Evolutionary conservation across 2,113 vertebrate genomes (phyloP).

Genomic region (Tichodroma muraria): DNA sequence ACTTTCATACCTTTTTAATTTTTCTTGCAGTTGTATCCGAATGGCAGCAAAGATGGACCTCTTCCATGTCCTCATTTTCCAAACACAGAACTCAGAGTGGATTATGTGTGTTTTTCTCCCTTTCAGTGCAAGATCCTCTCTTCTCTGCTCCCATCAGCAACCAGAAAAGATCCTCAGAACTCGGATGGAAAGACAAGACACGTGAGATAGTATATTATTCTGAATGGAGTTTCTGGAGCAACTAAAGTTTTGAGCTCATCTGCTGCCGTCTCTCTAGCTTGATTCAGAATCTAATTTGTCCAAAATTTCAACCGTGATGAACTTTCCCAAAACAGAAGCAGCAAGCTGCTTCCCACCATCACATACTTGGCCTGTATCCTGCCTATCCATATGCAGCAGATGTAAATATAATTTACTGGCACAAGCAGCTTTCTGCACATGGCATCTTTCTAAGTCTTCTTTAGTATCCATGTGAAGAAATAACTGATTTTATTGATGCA

Average conservation of each 20-base stretch:
- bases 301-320: slow-evolving; percentile 70
- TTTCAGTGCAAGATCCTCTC: neutral
- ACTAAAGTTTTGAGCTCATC: slow-evolving; percentile 62
- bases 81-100: neutral
- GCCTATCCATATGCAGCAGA: slow-evolving; percentile 76
- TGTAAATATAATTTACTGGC: slow-evolving; percentile 75
- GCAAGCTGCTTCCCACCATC: slow-evolving; percentile 76
- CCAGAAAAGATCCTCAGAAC: neutral
- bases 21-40: neutral
- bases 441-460: slow-evolving; percentile 70
- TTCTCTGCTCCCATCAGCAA: neutral
- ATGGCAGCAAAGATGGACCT: neutral
- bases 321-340: slow-evolving; percentile 78
- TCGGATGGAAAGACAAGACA: neutral
- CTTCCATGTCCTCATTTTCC: neutral
- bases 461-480: slow-evolving; percentile 65
- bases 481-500: slow-evolving; percentile 54
- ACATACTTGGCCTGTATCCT: slow-evolving; percentile 72
- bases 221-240: slow-evolving; percentile 60
- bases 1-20: neutral
- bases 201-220: slow-evolving; percentile 2
- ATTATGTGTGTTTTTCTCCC: neutral
- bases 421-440: slow-evolving; percentile 65
- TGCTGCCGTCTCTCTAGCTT: slow-evolving; percentile 54
- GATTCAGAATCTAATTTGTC: slow-evolving; percentile 72